These are phyloP conservation scores for Parapristionchus giblindavisi DNA, from an alignment of 2,888 invertebrate species.

Conservation along the genomic window DNA sequence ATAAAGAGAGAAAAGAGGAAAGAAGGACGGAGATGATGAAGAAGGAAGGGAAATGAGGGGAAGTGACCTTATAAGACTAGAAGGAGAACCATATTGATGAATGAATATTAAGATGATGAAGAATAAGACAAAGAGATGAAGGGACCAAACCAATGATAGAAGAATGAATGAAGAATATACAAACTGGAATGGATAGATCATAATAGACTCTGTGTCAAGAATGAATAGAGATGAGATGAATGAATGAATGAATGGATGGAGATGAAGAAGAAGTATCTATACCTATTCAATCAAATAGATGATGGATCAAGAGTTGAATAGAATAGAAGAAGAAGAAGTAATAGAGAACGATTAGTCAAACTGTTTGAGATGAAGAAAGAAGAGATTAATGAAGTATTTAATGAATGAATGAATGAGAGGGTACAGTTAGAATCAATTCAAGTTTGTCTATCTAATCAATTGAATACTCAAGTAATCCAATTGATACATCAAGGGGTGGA, in stretches of 20 bases:
- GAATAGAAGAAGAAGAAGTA: slow-evolving; percentile 17
- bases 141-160: background rate
- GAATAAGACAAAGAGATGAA: background rate
- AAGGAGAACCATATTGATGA: too few species aligned
- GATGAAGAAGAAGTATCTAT: background rate
- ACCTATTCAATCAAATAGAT: background rate
- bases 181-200: too few species aligned
- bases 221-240: slow-evolving; percentile 2
- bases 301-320: background rate
- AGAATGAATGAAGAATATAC: too few species aligned
- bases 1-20: too few species aligned
- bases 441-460: slow-evolving; percentile 27
- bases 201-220: too few species aligned
- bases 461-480: too few species aligned
- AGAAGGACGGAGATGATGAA: too few species aligned
- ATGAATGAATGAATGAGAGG: too few species aligned
- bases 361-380: background rate
- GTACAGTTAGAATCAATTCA: too few species aligned
- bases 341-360: too few species aligned
- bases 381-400: slow-evolving; percentile 4
- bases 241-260: background rate
- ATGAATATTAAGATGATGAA: background rate
- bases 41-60: slow-evolving; percentile 8
- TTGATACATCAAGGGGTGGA: too few species aligned
- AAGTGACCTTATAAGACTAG: background rate